Evolutionary conservation across 2,113 vertebrate genomes (phyloP).

Genomic region (Gymnocephalus cernua): DNA sequence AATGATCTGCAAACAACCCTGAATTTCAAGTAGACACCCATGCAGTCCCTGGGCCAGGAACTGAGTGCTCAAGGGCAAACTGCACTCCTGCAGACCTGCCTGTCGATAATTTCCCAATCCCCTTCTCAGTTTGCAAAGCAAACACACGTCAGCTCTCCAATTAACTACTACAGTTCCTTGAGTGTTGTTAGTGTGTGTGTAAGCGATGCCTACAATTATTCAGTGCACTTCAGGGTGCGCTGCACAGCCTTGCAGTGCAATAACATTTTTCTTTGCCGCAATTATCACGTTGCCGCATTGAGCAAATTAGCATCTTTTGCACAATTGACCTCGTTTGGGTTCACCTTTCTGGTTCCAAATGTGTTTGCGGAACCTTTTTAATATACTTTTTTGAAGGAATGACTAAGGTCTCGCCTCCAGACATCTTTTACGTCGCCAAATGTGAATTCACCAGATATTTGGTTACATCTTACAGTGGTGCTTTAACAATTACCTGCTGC

Average conservation of each 20-base stretch:
- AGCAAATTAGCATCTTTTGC: constrained; percentile 55
- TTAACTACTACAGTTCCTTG: constrained; percentile 65
- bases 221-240: constrained; percentile 37
- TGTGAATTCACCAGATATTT: constrained; percentile 17
- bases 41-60: constrained; percentile 20
- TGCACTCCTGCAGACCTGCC: constrained; percentile 53
- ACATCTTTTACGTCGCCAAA: neutral
- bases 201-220: constrained; percentile 48
- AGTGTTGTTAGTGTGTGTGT: constrained; percentile 40
- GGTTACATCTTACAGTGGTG: neutral
- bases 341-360: constrained; percentile 48
- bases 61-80: constrained; percentile 50
- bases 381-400: constrained; percentile 16
- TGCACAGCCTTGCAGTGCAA: constrained; percentile 39
- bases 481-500: constrained; percentile 1
- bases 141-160: constrained; percentile 68
- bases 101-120: constrained; percentile 73
- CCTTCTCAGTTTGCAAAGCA: constrained; percentile 76
- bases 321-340: constrained; percentile 46
- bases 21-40: constrained; percentile 38
- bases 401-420: neutral
- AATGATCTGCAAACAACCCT: constrained; percentile 65
- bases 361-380: constrained; percentile 48
- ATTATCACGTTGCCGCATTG: constrained; percentile 52
- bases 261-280: constrained; percentile 61